phyloP scores from a whole-genome alignment of 2,113 vertebrate genomes.

The Erpornis zantholeuca region DNA sequence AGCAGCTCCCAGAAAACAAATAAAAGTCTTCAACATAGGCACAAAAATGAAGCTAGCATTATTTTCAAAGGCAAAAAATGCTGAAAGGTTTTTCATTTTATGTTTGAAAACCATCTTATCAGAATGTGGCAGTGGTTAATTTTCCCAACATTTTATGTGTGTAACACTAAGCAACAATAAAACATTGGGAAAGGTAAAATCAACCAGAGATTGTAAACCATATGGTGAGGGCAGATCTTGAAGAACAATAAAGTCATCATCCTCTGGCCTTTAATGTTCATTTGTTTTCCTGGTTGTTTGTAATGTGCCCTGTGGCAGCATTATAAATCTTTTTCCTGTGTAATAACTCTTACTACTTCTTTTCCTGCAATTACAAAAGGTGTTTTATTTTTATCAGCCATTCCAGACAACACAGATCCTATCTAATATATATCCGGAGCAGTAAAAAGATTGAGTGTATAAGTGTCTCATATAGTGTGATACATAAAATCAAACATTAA shows the following conservation, averaged over 20 bases:
- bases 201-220: slow-evolving; percentile 10
- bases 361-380: slow-evolving; percentile 29
- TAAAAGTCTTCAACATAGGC: neutral
- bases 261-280: slow-evolving; percentile 26
- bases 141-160: slow-evolving; percentile 23
- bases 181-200: slow-evolving; percentile 31
- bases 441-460: slow-evolving; percentile 30
- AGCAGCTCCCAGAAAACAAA: neutral
- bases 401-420: slow-evolving; percentile 13
- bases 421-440: slow-evolving; percentile 13
- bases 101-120: slow-evolving; percentile 2
- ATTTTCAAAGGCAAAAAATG: neutral
- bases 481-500: slow-evolving; percentile 55
- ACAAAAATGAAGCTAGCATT: neutral
- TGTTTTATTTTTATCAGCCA: slow-evolving; percentile 16
- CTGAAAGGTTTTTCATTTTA: neutral
- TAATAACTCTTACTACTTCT: slow-evolving; percentile 24
- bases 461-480: neutral
- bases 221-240: slow-evolving; percentile 44
- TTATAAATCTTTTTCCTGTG: slow-evolving; percentile 30
- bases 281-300: slow-evolving; percentile 40
- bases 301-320: slow-evolving; percentile 24
- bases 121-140: slow-evolving; percentile 18
- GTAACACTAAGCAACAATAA: neutral
- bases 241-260: slow-evolving; percentile 39